Percentiles rank a stretch among this genome's conserved stretches.
Evolutionary conservation across 2,888 invertebrate genomes (phyloP).

Genomic region (Encarsia formosa): DNA sequence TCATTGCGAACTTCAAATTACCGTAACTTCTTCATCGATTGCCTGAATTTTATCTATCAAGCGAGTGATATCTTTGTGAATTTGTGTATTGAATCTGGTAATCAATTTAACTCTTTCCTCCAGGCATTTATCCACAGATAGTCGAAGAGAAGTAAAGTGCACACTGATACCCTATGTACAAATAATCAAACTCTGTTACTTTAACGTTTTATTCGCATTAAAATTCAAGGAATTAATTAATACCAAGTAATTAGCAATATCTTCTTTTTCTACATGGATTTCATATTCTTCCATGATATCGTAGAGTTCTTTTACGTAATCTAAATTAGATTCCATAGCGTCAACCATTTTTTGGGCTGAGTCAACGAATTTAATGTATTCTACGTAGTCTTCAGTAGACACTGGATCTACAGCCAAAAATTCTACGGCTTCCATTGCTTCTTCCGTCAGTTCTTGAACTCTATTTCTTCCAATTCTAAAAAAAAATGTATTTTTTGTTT

Average conservation of each 20-base stretch:
- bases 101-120: conserved; percentile 68
- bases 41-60: conserved; percentile 70
- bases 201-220: neutral
- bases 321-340: conserved; percentile 67
- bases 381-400: conserved; percentile 69
- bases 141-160: conserved; percentile 61
- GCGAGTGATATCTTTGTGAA: conserved; percentile 73
- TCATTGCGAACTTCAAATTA: conserved; percentile 40
- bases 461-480: conserved; percentile 55
- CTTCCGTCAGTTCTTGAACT: conserved; percentile 53
- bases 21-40: conserved; percentile 69
- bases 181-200: neutral
- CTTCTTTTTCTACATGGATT: conserved; percentile 70
- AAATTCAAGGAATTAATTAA: neutral
- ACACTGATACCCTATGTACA: conserved; percentile 57
- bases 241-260: conserved; percentile 60
- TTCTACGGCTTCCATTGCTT: conserved; percentile 63
- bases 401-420: conserved; percentile 59
- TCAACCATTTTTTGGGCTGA: conserved; percentile 64
- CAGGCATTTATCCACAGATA: conserved; percentile 66
- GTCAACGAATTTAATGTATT: conserved; percentile 68
- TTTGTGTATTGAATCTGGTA: conserved; percentile 65
- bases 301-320: conserved; percentile 78
- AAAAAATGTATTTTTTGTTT: neutral
- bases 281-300: conserved; percentile 78